These are phyloP conservation scores for Aporrectodea caliginosa DNA, from an alignment of 1,140 invertebrate species.

Conservation along the genomic window DNA sequence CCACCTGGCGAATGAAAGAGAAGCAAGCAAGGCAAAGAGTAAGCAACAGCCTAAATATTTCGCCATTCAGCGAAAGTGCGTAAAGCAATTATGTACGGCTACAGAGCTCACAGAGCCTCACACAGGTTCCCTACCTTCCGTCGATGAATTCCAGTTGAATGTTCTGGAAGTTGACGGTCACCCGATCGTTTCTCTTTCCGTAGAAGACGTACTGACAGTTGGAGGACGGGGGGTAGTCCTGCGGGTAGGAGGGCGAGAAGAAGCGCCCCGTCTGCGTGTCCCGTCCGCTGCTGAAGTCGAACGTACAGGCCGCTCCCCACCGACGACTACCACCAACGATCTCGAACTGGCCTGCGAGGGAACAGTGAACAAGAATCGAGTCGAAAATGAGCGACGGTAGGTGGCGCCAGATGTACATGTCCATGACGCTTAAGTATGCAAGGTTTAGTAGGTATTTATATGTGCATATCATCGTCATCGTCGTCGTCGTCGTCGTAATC, in stretches of 20 bases:
- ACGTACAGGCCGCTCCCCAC: constrained; percentile 69
- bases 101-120: too few species aligned
- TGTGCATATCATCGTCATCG: neutral
- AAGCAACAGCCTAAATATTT: too few species aligned
- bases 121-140: constrained; percentile 30
- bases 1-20: too few species aligned
- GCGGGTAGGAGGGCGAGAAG: constrained; percentile 78
- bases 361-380: neutral
- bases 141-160: constrained; percentile 40
- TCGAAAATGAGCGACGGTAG: neutral
- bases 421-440: neutral
- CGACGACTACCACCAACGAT: constrained; percentile 23
- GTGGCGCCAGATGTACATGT: too few species aligned
- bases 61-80: too few species aligned
- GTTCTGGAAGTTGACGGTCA: constrained; percentile 50
- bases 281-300: constrained; percentile 68
- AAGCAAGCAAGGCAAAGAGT: too few species aligned
- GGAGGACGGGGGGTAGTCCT: constrained; percentile 74
- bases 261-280: constrained; percentile 65
- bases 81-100: too few species aligned
- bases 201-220: constrained; percentile 73
- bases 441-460: neutral
- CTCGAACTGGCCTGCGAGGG: constrained; percentile 16
- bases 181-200: constrained; percentile 44
- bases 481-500: neutral